Conservation (phyloP, 2,797 vertebrate species). For the Mallotus villosus region DNA sequence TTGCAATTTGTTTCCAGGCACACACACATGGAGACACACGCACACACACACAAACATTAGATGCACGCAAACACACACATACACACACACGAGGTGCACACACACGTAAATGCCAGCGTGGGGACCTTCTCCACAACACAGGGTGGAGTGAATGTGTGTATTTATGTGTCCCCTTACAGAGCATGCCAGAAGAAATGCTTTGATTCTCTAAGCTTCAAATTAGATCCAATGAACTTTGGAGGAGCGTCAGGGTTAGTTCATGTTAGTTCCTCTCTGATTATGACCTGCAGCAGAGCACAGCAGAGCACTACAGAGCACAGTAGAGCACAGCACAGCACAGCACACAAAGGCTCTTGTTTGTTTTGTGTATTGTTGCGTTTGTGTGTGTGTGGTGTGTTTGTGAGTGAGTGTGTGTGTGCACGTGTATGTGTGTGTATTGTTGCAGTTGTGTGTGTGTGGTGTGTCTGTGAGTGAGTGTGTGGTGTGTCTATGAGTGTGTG, state of each 20-base stretch:
- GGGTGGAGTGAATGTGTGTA: constrained; percentile 6
- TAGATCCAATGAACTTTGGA: constrained; percentile 6
- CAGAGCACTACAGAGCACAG: too few species aligned
- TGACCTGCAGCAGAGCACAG: too few species aligned
- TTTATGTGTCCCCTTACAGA: constrained; percentile 21
- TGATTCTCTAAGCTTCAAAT: not conserved
- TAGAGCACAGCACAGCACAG: too few species aligned
- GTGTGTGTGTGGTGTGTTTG: constrained; percentile 2
- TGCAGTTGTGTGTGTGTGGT: constrained; percentile 20
- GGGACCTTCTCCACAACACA: constrained; percentile 41
- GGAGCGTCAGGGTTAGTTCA: not conserved
- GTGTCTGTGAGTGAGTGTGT: too few species aligned
- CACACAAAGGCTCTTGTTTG: too few species aligned
- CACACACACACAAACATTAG: too few species aligned
- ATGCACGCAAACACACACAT: too few species aligned
- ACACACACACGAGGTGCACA: too few species aligned
- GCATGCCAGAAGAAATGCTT: not conserved
- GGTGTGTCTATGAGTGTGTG: too few species aligned
- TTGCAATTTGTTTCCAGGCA: constrained; percentile 31
- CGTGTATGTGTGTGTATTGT: not conserved
- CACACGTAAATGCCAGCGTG: constrained; percentile 26
- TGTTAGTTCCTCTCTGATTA: too few species aligned
- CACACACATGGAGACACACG: not conserved
- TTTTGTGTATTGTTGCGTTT: not conserved
- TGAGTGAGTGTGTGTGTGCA: too few species aligned